These are phyloP conservation scores for Coptodon rendalli DNA, from an alignment of 2,113 vertebrate species.

Conservation along the genomic window DNA sequence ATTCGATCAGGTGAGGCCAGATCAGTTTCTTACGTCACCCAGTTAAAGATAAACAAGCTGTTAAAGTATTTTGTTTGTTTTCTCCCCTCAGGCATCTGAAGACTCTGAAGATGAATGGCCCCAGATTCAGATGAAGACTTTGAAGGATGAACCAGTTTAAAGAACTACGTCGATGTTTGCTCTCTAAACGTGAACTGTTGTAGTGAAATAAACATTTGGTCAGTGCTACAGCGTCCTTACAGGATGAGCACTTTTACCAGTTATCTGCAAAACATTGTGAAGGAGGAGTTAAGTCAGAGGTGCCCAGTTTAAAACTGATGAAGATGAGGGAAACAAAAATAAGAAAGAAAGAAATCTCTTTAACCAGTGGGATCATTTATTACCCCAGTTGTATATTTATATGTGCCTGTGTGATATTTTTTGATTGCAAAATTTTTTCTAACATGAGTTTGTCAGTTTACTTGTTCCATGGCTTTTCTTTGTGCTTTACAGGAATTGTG, in stretches of 20 bases:
- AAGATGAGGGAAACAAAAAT: rapidly evolving
- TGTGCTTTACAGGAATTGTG: not conserved
- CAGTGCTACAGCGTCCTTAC: rapidly evolving
- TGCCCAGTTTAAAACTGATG: not conserved
- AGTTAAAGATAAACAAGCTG: not conserved
- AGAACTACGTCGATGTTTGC: not conserved
- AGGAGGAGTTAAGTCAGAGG: not conserved
- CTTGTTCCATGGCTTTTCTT: not conserved
- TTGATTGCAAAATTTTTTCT: not conserved
- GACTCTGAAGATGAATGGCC: conserved; percentile 34
- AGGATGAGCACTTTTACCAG: not conserved
- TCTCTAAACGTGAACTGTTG: not conserved
- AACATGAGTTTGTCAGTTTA: not conserved
- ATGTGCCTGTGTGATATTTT: rapidly evolving
- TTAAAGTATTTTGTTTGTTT: not conserved
- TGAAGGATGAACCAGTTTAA: not conserved
- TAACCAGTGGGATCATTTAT: not conserved
- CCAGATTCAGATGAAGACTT: not conserved
- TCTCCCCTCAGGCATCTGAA: conserved; percentile 8
- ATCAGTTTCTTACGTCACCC: not conserved
- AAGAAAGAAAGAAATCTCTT: not conserved
- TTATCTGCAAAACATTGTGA: not conserved
- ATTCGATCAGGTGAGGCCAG: conserved; percentile 50
- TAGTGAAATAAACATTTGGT: not conserved
- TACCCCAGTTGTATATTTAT: not conserved